Base-by-base conservation (phyloP, 2,888 invertebrate species). In the Drosophila kambysellisi region DNA sequence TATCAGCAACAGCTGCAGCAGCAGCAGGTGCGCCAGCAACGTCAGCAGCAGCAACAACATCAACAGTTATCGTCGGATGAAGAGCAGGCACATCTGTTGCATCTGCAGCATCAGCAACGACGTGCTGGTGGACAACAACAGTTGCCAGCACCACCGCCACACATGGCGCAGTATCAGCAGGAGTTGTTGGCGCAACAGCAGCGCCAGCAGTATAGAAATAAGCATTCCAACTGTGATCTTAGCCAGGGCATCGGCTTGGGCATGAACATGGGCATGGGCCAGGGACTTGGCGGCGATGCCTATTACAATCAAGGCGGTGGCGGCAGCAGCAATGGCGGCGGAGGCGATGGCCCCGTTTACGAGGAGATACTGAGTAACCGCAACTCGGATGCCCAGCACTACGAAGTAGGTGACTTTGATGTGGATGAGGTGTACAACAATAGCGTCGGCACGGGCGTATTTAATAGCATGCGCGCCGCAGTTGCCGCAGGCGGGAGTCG, bases 201-300 rank as follows among this genome's bases (percentile, higher is more conserved):
- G 70, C 70, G 78, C 35, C 79, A 78, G 54, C 92, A 92, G 79
- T 91, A 89, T 91, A 92, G 91, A 88, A 91, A 89, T 90, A 91
- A 92, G 90, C 92, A 91, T 91, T 92, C 92, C 91, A 92, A 92
- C 92, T 92, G 92, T 92, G 92, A 92, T 89, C 82, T 86, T 75
- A 83, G 82, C 82, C 82, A 84, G 70, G 89, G 82, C 70, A 79
- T 76, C 61, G 81, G 77, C 78, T 41, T 77, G 52, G 71, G 81
- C 65, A 79, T 89, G 69, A 56, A 32, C 77, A 59, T 76, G 64
- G 86, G 74, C 62, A 71, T 75, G 53, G 65, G 71, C 54, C 46
- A 66, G 37, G 66, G 70, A 56, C 81, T 63, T 9, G 80, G 83
- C 8, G 81, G 83, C 70, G 92, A 92, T 83, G 83, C 92, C 75